Conservation (phyloP, 2,113 vertebrate genomes). For the Bujurquina vittata region DNA sequence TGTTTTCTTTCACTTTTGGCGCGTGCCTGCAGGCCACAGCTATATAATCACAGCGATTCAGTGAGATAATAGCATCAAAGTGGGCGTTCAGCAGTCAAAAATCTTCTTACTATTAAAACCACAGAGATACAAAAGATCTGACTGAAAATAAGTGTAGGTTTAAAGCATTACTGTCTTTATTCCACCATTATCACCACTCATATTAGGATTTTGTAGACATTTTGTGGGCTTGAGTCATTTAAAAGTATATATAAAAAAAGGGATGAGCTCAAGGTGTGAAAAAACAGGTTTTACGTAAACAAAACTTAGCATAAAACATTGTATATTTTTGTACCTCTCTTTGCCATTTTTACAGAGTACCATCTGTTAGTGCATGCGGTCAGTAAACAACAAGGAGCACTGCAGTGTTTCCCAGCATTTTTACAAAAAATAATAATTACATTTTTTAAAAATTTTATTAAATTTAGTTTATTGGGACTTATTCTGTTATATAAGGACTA, state of each 20-base stretch:
- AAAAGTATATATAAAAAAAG: not conserved
- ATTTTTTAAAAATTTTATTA: fast-evolving
- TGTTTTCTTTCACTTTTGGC: not conserved
- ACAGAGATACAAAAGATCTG: not conserved
- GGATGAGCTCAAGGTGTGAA: not conserved
- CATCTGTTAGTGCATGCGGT: not conserved
- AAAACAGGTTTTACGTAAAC: conserved; percentile 1
- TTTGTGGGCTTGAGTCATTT: not conserved
- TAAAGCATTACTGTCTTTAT: not conserved
- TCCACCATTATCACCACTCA: too few species aligned
- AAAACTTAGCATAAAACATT: not conserved
- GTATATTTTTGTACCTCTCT: not conserved
- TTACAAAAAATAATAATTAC: not conserved
- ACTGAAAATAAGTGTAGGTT: not conserved
- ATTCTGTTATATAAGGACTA: not conserved
- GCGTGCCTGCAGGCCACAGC: not conserved
- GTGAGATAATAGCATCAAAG: not conserved
- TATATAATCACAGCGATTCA: not conserved
- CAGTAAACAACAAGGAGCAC: not conserved
- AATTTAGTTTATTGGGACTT: not conserved
- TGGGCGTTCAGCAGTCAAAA: not conserved
- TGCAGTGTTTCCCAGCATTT: not conserved
- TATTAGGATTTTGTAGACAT: too few species aligned
- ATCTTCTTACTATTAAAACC: not conserved
- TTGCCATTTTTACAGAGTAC: not conserved